These are phyloP conservation scores for Acipenser ruthenus DNA, from an alignment of 2,797 vertebrate genomes.

Conservation along the genomic window DNA sequence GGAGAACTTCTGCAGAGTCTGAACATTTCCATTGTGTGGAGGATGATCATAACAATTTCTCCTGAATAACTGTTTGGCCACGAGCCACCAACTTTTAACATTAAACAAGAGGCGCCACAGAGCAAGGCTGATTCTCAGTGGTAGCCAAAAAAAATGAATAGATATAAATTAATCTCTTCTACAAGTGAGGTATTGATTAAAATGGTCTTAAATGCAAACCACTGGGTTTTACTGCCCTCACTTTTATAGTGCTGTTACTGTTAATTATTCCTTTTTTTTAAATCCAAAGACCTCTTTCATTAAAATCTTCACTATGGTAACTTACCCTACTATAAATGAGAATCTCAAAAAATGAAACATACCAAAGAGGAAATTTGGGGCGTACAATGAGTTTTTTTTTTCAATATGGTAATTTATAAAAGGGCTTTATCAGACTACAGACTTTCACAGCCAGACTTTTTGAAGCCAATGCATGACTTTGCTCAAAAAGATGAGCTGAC, in stretches of 20 bases:
- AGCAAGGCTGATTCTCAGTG: not conserved
- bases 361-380: too few relatives aligned
- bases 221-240: not conserved
- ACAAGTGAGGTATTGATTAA: not conserved
- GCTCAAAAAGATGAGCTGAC: too few relatives aligned
- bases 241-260: not conserved
- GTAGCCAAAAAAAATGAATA: not conserved
- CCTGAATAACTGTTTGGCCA: not conserved
- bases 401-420: too few relatives aligned
- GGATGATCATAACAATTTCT: slow-evolving; percentile 38
- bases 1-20: slow-evolving; percentile 33
- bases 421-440: too few relatives aligned
- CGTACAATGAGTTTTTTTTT: too few relatives aligned
- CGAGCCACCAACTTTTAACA: not conserved
- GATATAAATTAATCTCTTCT: slow-evolving; percentile 3
- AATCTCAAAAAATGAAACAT: too few relatives aligned
- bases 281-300: too few relatives aligned
- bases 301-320: too few relatives aligned
- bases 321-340: too few relatives aligned
- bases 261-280: too few relatives aligned
- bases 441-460: too few relatives aligned
- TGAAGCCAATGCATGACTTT: too few relatives aligned
- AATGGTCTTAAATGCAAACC: slow-evolving; percentile 1
- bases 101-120: slow-evolving; percentile 8
- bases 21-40: slow-evolving; percentile 34